Base-by-base conservation (phyloP, 2,797 vertebrate genomes). In the Rachycentron canadum region DNA sequence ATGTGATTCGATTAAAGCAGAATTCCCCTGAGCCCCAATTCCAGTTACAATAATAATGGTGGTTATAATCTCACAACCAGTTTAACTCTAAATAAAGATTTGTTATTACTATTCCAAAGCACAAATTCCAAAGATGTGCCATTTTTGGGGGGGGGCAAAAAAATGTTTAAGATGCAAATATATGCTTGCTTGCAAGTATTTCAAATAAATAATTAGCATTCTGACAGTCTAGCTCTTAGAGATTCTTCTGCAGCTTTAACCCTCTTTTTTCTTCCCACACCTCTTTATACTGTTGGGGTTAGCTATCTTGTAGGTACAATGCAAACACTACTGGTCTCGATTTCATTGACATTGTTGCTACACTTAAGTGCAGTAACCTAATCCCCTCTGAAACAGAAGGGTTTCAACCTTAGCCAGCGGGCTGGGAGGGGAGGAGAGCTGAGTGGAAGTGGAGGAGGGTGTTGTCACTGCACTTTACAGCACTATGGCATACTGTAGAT, bases 311-410 rank as follows among this genome's bases (percentile, higher is more conserved):
- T 94, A 85, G 90, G 76, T 93, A 95, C 94, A 95, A 94, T 91
- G 91, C 91, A 95, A 96, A 95, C 94, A 95, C 81, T 77, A 84
- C 85, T 69, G 80, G 84, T 94, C 89, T 95, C 91, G 71, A 70
- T 95, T 96, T 94, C 95, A 93, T 86, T 69, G 81, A 92, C 94
- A 92, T 91, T 93, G 94, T 94, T 91, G 91, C 91, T 87, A 90
- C 94, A 94, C 94, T 95, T 95, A 95, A 95, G 93, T 90, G 92
- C 92, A 81, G 94, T 94, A 92, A 96, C 88, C 66, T 72, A 93
- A 96, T 95, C 94, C 79, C 79, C 2, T 61, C 84, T 81, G 81
- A 90, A 91, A 93, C 92, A 93, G 91, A 93, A 91, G 92, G 90
- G 91, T 89, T 94, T 94, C 93, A 92, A 82, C 89, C 87, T 88